Conservation (phyloP, 2,113 vertebrate species). For the Narcine bancroftii region DNA sequence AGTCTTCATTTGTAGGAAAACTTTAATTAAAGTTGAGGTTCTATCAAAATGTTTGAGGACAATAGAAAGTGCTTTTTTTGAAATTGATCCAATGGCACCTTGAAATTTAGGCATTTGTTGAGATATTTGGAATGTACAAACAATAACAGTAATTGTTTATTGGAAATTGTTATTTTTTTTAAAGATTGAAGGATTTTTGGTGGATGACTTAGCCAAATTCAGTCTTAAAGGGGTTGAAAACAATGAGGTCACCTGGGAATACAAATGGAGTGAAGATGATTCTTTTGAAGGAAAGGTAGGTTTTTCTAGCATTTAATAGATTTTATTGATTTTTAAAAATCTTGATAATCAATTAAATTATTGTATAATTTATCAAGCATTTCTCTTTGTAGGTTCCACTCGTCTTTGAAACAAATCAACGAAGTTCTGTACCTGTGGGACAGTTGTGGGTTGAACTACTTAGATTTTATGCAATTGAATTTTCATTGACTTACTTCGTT, state of each 20-base stretch:
- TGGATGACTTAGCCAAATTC: slow-evolving; percentile 64
- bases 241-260: slow-evolving; percentile 62
- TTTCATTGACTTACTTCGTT: slow-evolving; percentile 72
- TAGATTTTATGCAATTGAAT: slow-evolving; percentile 86
- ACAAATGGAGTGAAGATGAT: slow-evolving; percentile 47
- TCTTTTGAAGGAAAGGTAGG: slow-evolving; percentile 66
- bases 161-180: slow-evolving; percentile 40
- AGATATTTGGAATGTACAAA: not conserved
- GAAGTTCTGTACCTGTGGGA: slow-evolving; percentile 56
- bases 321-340: not conserved
- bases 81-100: not conserved
- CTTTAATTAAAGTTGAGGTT: not conserved
- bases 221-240: slow-evolving; percentile 62
- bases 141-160: not conserved
- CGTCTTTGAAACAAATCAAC: slow-evolving; percentile 56
- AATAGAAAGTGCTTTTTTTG: not conserved
- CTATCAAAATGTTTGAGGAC: not conserved
- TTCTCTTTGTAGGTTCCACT: slow-evolving; percentile 62
- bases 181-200: slow-evolving; percentile 66
- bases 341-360: not conserved
- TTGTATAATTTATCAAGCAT: slow-evolving; percentile 15
- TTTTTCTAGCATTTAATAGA: not conserved
- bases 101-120: not conserved
- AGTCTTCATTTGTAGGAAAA: too few species aligned
- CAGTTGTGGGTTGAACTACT: slow-evolving; percentile 86